Base-by-base conservation (phyloP, 2,888 invertebrate species). In the Pherbina coryleti region DNA sequence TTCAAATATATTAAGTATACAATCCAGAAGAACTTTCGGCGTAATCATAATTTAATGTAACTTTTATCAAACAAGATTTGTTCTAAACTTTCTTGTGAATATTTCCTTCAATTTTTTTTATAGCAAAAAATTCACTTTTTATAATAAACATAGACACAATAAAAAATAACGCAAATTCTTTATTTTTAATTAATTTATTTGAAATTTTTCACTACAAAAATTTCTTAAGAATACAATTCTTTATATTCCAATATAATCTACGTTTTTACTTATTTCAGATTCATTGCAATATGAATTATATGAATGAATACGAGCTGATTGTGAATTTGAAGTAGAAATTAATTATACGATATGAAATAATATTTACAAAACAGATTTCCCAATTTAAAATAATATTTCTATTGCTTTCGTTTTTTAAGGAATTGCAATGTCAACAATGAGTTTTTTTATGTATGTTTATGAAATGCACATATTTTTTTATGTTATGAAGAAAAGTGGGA, bases 181-280 rank as follows among this genome's bases (percentile, higher is more conserved):
- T 62, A 44, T 37, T 53, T 67, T 22, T n/a, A 22, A 78, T 81
- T 79, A 71, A 75, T 80, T 79, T 78, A 64, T 77, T 79, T 79
- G 77, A 70, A 78, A 79, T 78, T 81, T 79, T 83, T 82, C 79
- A 80, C 82, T 83, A 82, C 79, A 82, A 82, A 79, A 81, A 81
- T 81, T 70, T 82, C 83, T 83, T 83, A 83, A 76, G 60, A 79
- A 79, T 82, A 82, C 79, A 80, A 80, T 81, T 78, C 57, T 49
- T 76, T 77, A 69, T 77, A 60, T 53, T 82, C 76, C 79, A 81
- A 82, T 79, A 82, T 79, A 79, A 79, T 78, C 81, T 79, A 76
- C 78, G 60, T 60, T 78, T 79, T 77, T 79, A 11, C 44, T 44
- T 44, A 77, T 79, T 77, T 79, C 67, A 71, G 73, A 79, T 79